Evolutionary conservation across 2,113 vertebrate species (phyloP), one percentile per base, ranked within the genome.

Genomic region (Antidorcas marsupialis): DNA sequence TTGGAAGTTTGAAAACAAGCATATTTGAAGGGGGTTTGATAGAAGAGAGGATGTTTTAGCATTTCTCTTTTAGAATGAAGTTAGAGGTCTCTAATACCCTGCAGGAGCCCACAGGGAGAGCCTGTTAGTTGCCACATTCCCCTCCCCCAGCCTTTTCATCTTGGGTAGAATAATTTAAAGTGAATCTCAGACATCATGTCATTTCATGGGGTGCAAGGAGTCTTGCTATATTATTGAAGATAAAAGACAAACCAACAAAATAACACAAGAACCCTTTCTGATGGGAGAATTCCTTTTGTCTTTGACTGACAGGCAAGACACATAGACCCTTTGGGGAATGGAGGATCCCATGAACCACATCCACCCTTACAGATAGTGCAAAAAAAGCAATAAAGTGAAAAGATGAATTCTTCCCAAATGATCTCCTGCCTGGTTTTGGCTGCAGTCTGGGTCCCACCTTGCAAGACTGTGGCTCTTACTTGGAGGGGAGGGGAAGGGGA

Each of bases 261-360:
- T 3, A 81, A 79, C 57, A 47, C 57, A 86, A 45, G 30, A 76
- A 96, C 87, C 4, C 13, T 67, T 96, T 87, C 45, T 50, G 19
- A 78, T 13, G 2, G 19, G 5, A 76, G n/a, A 53, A 59, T 89
- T 92, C 28, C 25, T 93, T 91, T 95, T 93, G 79, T 89, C 86
- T 96, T 71, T 90, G 59, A 93, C 59, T 92, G 47, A 92, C 14
- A 92, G 92, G 25, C 55, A 97, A 64, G 89, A 91, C 85, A 55
- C 86, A 39, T 1, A 79, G 85, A 89, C 15, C 16, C 53, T 74
- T 47, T 82, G 52, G 47, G 57, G 78, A 91, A 39, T 2, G 6
- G 25, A 95, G 62, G 33, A 33, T 28, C 39, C 90, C 53, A 5
- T 7, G 13, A 64, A 85, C 19, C 2, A 43, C 1, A 43, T 23